Conservation (phyloP, 2,888 invertebrate genomes). For the Pyrocoelia pectoralis region DNA sequence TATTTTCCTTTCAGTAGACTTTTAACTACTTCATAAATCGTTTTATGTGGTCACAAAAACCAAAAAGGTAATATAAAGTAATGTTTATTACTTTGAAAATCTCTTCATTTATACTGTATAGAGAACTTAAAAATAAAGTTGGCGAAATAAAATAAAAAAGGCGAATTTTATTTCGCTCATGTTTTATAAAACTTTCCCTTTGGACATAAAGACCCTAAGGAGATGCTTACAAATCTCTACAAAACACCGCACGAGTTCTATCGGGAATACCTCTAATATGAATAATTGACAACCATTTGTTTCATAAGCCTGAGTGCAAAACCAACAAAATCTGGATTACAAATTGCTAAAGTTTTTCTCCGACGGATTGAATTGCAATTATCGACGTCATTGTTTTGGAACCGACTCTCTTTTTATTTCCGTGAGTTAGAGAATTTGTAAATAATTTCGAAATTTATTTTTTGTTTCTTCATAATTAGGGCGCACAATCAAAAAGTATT, state of each 20-base stretch:
- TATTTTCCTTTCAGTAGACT: not conserved
- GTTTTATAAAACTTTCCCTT: conserved; percentile 11
- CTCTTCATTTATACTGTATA: not conserved
- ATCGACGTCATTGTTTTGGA: too few species aligned
- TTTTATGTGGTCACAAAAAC: conserved; percentile 1
- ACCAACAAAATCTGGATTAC: conserved; percentile 8
- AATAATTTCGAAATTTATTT: too few species aligned
- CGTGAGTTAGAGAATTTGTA: too few species aligned
- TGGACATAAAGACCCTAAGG: conserved; percentile 3
- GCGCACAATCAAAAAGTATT: too few species aligned
- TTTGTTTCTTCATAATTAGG: too few species aligned
- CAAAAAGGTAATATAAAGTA: not conserved
- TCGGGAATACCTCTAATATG: conserved; percentile 7
- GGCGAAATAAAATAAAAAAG: conserved; percentile 5
- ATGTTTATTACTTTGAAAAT: conserved; percentile 1
- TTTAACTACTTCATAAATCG: not conserved
- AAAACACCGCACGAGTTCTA: conserved; percentile 2
- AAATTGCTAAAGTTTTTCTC: not conserved
- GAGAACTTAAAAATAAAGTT: not conserved
- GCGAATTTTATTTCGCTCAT: not conserved
- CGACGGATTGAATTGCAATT: too few species aligned
- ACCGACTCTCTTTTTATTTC: too few species aligned
- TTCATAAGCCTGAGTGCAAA: not conserved
- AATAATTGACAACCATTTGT: conserved; percentile 14
- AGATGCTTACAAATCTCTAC: conserved; percentile 9